Base-by-base conservation (phyloP, 1,140 invertebrate genomes). In the Prorops nasuta region DNA sequence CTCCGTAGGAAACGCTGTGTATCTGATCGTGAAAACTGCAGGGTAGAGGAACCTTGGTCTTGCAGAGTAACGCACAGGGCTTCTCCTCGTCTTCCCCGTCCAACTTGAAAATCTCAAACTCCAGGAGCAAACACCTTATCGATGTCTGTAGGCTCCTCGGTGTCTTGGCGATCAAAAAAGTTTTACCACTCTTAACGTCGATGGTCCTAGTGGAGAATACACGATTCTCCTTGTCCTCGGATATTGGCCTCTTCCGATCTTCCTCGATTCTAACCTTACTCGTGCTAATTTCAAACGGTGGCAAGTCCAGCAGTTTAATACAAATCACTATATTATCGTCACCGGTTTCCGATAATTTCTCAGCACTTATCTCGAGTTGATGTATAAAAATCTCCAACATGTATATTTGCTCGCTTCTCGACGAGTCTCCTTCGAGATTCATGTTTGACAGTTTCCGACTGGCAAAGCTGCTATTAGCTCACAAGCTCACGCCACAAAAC, bases 321-420 rank as follows among this genome's bases (percentile, higher is more conserved):
- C 40, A 24, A 14, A 63, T 34, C 15, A 39, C 32, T 12, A 71
- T 17, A 21, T 56, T 16, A 8, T 46, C 19, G 1, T 7, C 10
- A 20, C 28, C 37, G n/a, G n/a, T 43, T 22, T 31, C 41, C 16
- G 15, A 42, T 6, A 8, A 10, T 44, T 32, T 54, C 4, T 60
- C 49, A 10, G 42, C 6, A 8, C 34, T 38, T 4, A 70, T 9
- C 37, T 46, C 39, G 14, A 67, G 19, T 14, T 43, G 34, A 31
- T 70, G 44, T 3, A 62, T 4, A 31, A 67, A 49, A 16, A 70
- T 50, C 28, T 70, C 61, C 4, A 72, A 46, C 62, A 70, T 63
- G 17, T 64, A 72, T 1, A 72, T 46, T 37, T 70, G 64, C 20
- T 71, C 60, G 9, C 7, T 38, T 9, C 47, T 21, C 10, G 43